A percentile compares a stretch with the other conserved stretches of the same genome.
These are phyloP conservation scores for Dyspetes luteomarginatus DNA, from an alignment of 2,888 invertebrate genomes.

Conservation along the genomic window DNA sequence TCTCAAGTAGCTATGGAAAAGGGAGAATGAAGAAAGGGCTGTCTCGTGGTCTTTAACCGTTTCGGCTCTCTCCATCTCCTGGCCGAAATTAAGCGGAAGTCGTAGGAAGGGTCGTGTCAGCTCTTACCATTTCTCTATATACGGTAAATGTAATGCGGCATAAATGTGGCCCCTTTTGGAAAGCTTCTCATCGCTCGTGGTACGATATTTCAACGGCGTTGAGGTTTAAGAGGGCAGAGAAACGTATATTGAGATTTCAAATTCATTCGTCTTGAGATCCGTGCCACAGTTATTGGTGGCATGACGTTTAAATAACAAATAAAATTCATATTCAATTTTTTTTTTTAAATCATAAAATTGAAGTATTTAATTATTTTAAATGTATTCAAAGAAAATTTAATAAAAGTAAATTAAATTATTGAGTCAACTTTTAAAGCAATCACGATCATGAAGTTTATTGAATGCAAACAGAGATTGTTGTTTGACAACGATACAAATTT, in stretches of 20 bases:
- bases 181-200: conserved; percentile 18
- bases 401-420: too few relatives aligned
- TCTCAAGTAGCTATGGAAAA: conserved; percentile 65
- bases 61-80: conserved; percentile 68
- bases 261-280: neutral
- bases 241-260: neutral
- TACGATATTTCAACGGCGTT: conserved; percentile 53
- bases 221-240: neutral
- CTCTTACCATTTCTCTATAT: conserved; percentile 67
- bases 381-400: too few relatives aligned
- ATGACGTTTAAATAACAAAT: neutral
- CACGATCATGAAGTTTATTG: too few relatives aligned
- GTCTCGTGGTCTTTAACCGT: conserved; percentile 76
- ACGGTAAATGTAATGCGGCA: conserved; percentile 45
- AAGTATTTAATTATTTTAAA: too few relatives aligned
- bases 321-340: too few relatives aligned
- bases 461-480: too few relatives aligned
- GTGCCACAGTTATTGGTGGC: neutral
- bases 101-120: conserved; percentile 62
- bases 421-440: too few relatives aligned
- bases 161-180: conserved; percentile 30
- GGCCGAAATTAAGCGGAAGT: conserved; percentile 77
- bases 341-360: too few relatives aligned
- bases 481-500: too few relatives aligned
- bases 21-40: conserved; percentile 58